Percentiles rank a stretch among this genome's conserved stretches.
Evolutionary conservation across 2,888 invertebrate species (phyloP).

Genomic region (Polydrusus cervinus): DNA sequence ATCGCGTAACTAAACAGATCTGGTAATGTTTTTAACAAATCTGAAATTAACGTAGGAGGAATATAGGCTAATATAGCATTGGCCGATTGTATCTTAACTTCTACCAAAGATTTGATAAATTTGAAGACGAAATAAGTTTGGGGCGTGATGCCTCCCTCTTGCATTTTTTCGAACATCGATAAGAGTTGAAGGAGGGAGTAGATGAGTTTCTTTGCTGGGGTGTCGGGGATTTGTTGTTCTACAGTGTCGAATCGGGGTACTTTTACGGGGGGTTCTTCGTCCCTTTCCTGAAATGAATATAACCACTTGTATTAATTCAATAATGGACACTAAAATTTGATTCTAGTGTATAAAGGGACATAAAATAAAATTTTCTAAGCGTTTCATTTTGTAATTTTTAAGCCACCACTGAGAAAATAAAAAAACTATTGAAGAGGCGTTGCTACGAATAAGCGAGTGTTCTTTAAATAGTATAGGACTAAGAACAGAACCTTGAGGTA

Average conservation of each 20-base stretch:
- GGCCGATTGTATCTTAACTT: slow-evolving; percentile 77
- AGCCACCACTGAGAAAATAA: no score
- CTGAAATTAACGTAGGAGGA: slow-evolving; percentile 84
- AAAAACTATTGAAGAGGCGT: no score
- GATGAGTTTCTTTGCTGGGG: slow-evolving; percentile 61
- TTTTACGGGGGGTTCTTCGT: slow-evolving; percentile 65
- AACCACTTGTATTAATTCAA: neutral
- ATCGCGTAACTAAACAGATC: slow-evolving; percentile 84
- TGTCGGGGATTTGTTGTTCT: slow-evolving; percentile 56
- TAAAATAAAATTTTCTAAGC: no score
- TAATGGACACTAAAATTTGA: no score
- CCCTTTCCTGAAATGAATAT: slow-evolving; percentile 62
- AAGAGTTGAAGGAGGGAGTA: slow-evolving; percentile 81
- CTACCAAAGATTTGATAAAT: slow-evolving; percentile 83
- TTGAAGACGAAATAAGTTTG: slow-evolving; percentile 89
- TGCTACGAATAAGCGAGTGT: no score
- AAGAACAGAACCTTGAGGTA: no score
- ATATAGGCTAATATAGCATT: slow-evolving; percentile 81
- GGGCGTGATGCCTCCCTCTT: slow-evolving; percentile 85
- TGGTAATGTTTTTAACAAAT: slow-evolving; percentile 85
- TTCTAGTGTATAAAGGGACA: no score
- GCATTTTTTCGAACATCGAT: slow-evolving; percentile 77
- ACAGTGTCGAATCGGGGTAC: slow-evolving; percentile 61
- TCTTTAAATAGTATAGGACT: no score
- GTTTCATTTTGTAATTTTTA: no score